These are phyloP conservation scores for Chaetophractus vellerosus DNA, from an alignment of 2,797 vertebrate species.

Conservation along the genomic window DNA sequence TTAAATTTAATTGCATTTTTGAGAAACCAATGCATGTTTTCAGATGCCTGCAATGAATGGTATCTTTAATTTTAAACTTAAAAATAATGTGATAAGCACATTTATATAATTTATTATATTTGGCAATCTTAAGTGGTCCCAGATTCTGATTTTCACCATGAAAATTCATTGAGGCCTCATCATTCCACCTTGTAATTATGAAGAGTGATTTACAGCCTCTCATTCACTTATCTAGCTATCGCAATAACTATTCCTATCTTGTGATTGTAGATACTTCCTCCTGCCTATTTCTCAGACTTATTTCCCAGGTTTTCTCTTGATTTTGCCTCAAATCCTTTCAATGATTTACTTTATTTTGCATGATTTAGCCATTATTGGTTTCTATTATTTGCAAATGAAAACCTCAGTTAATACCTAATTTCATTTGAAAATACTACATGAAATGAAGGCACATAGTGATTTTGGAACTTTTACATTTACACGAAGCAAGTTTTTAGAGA, in stretches of 20 bases:
- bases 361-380: background rate
- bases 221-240: background rate
- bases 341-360: background rate
- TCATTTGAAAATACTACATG: background rate
- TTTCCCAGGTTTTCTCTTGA: background rate
- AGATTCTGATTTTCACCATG: slow-evolving; percentile 22
- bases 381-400: slow-evolving; percentile 28
- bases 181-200: slow-evolving; percentile 38
- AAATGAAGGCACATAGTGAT: background rate
- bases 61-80: slow-evolving; percentile 60
- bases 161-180: slow-evolving; percentile 16
- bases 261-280: background rate
- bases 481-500: background rate
- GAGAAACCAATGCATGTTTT: slow-evolving; percentile 49
- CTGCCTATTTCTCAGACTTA: background rate
- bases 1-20: slow-evolving; percentile 61
- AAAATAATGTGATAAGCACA: slow-evolving; percentile 46
- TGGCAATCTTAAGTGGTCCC: background rate
- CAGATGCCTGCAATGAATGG: background rate
- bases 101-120: slow-evolving; percentile 51
- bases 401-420: background rate
- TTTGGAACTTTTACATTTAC: background rate
- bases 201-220: background rate
- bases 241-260: background rate
- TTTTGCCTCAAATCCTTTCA: background rate